phyloP scores from a whole-genome alignment of 1,140 invertebrate species.

The Nomia melanderi region DNA sequence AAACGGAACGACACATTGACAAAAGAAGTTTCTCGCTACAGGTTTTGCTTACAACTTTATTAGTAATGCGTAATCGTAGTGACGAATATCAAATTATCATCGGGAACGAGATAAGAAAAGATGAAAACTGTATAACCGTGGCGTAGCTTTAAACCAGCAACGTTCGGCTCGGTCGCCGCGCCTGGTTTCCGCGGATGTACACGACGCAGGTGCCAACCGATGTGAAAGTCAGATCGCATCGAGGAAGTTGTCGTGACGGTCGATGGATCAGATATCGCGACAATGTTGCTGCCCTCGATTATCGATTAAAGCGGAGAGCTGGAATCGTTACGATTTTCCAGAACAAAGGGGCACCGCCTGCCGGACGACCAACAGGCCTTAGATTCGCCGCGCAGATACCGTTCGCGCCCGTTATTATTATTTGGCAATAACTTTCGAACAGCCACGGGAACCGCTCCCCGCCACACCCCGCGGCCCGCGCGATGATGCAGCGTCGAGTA shows the following conservation, averaged over 20 bases:
- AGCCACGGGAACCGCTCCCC: not conserved
- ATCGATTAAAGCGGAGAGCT: slow-evolving; percentile 36
- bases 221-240: slow-evolving; percentile 49
- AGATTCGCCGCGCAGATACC: slow-evolving; percentile 29
- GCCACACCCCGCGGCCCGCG: too few species aligned
- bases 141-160: too few species aligned
- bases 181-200: slow-evolving; percentile 9
- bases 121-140: too few species aligned
- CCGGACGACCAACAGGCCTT: not conserved
- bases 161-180: not conserved
- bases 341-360: not conserved
- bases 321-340: slow-evolving; percentile 25
- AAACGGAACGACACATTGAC: too few species aligned
- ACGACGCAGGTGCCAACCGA: slow-evolving; percentile 46
- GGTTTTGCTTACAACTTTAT: too few species aligned
- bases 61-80: too few species aligned
- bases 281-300: slow-evolving; percentile 30
- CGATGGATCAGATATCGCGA: slow-evolving; percentile 38
- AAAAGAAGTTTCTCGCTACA: too few species aligned
- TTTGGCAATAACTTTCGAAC: slow-evolving; percentile 17
- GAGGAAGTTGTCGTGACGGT: slow-evolving; percentile 33
- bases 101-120: too few species aligned
- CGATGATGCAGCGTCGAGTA: slow-evolving; percentile 14
- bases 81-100: too few species aligned
- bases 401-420: slow-evolving; percentile 4